phyloP scores from a whole-genome alignment of 1,140 invertebrate genomes.

The Drosophila fuyamai region DNA sequence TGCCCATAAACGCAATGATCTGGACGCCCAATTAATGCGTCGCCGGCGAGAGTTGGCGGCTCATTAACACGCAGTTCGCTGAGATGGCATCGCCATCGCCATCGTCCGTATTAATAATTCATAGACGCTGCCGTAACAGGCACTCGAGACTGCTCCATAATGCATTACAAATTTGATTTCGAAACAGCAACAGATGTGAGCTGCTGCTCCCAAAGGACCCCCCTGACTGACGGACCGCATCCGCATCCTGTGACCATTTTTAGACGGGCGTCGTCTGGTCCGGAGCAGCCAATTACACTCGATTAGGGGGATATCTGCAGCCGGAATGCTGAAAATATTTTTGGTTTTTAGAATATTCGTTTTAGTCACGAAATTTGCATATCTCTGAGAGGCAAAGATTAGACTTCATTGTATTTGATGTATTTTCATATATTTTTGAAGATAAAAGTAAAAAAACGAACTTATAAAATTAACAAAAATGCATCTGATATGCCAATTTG shows the following conservation, averaged over 20 bases:
- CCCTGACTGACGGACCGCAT: slow-evolving; percentile 18
- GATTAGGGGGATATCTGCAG: slow-evolving; percentile 9
- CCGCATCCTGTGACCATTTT: slow-evolving; percentile 60
- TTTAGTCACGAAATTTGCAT: background rate
- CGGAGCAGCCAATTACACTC: slow-evolving; percentile 9
- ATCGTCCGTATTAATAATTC: slow-evolving; percentile 73
- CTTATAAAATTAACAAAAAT: no score
- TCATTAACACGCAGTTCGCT: slow-evolving; percentile 78
- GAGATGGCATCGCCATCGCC: slow-evolving; percentile 41
- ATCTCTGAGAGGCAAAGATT: no score
- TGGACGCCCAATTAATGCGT: slow-evolving; percentile 73
- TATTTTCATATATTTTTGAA: no score
- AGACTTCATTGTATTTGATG: no score
- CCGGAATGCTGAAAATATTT: slow-evolving; percentile 1
- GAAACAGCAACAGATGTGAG: slow-evolving; percentile 34
- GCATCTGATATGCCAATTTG: no score
- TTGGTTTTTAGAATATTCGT: background rate
- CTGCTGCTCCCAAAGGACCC: slow-evolving; percentile 57
- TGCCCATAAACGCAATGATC: slow-evolving; percentile 66
- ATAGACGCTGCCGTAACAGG: slow-evolving; percentile 57
- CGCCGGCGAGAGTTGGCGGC: slow-evolving; percentile 75
- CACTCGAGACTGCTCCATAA: slow-evolving; percentile 65
- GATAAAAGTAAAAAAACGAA: no score
- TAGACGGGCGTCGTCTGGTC: slow-evolving; percentile 37
- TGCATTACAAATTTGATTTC: slow-evolving; percentile 75